Evolutionary conservation across 2,888 invertebrate species (phyloP).

Genomic region (Tetropium fuscum): DNA sequence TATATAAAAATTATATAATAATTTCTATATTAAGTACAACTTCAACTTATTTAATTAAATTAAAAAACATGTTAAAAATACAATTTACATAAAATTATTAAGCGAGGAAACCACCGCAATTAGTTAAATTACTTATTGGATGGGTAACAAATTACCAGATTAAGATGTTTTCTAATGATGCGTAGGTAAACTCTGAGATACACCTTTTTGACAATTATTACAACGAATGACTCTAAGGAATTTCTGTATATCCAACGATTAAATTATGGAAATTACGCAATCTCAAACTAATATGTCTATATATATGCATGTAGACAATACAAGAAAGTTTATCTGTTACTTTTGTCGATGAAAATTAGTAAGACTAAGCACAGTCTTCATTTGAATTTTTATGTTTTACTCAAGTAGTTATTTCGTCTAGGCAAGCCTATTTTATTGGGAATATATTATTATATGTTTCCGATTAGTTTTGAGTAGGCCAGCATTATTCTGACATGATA

Average conservation of each 20-base stretch:
- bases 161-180: not conserved
- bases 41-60: too few relatives aligned
- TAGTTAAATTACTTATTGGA: not conserved
- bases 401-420: not conserved
- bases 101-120: too few relatives aligned
- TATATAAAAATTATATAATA: too few relatives aligned
- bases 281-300: not conserved
- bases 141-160: slow-evolving; percentile 10
- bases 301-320: slow-evolving; percentile 13
- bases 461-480: too few relatives aligned
- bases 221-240: slow-evolving; percentile 8
- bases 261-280: not conserved
- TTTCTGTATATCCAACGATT: not conserved
- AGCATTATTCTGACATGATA: slow-evolving; percentile 3
- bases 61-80: too few relatives aligned
- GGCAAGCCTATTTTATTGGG: not conserved
- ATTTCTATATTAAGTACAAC: too few relatives aligned
- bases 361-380: slow-evolving; percentile 4
- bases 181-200: not conserved
- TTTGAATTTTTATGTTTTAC: slow-evolving; percentile 14
- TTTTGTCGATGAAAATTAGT: slow-evolving; percentile 19
- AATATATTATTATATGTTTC: not conserved
- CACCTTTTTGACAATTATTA: slow-evolving; percentile 19
- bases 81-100: too few relatives aligned
- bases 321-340: not conserved